Percentiles rank a stretch among this genome's conserved stretches.
phyloP scores from a whole-genome alignment of 2,888 invertebrate species.

The Frankliniella fusca region DNA sequence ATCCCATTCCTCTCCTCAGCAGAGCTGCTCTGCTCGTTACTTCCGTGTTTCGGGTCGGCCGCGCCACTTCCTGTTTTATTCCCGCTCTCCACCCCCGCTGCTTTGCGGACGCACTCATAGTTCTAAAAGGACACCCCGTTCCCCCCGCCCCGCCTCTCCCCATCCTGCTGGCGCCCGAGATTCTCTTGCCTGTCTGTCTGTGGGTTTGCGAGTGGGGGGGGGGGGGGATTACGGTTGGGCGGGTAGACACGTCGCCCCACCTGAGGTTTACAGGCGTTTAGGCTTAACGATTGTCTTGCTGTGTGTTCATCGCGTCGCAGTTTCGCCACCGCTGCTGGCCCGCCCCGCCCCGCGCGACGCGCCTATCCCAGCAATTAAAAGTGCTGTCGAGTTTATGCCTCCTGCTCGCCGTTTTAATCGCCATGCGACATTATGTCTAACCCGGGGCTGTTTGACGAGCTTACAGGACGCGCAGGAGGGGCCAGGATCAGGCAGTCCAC shows the following conservation, averaged over 20 bases:
- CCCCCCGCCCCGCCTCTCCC: too few relatives aligned
- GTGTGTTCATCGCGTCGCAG: conserved; percentile 3
- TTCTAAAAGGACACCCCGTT: too few relatives aligned
- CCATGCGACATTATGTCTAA: neutral
- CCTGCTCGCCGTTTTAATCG: conserved; percentile 14
- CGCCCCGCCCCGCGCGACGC: neutral
- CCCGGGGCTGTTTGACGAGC: neutral
- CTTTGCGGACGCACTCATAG: too few relatives aligned
- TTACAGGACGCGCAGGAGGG: too few relatives aligned
- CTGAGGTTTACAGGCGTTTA: conserved; percentile 19
- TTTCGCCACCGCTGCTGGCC: neutral
- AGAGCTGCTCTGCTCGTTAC: too few relatives aligned
- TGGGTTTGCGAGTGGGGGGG: neutral
- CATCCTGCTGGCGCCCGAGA: too few relatives aligned
- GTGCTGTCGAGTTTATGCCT: neutral
- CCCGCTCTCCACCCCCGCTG: too few relatives aligned
- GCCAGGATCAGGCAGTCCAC: too few relatives aligned
- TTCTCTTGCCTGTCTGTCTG: neutral
- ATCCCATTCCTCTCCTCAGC: too few relatives aligned
- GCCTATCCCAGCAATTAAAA: conserved; percentile 6
- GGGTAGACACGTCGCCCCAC: neutral
- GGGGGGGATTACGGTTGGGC: neutral
- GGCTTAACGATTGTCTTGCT: conserved; percentile 18
- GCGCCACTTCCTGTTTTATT: too few relatives aligned
- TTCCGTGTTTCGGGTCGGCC: too few relatives aligned